Conservation (phyloP, 2,113 vertebrate species). For the Petaurus breviceps region DNA sequence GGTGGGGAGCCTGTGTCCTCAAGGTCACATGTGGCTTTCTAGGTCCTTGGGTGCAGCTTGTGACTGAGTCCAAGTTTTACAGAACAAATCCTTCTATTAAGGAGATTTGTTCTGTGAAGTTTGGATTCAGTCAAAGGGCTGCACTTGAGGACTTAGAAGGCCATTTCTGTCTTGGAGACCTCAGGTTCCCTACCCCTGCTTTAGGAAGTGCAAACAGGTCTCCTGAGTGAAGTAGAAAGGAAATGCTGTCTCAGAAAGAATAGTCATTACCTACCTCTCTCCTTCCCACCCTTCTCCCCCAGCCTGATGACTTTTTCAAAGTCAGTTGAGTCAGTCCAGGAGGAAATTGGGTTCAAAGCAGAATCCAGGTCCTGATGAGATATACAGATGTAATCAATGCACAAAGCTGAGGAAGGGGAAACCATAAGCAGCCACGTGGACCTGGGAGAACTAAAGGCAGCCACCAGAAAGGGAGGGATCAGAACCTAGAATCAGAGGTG, state of each 20-base stretch:
- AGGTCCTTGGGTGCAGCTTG: too few relatives aligned
- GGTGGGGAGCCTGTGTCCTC: too few relatives aligned
- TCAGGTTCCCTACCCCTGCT: neutral
- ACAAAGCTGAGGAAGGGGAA: neutral
- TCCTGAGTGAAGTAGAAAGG: neutral
- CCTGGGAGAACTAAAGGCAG: neutral
- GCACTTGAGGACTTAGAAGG: too few relatives aligned
- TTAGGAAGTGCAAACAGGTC: neutral
- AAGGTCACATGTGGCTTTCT: too few relatives aligned
- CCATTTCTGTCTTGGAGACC: too few relatives aligned
- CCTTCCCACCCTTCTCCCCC: neutral
- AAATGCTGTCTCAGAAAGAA: neutral
- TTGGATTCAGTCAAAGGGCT: too few relatives aligned
- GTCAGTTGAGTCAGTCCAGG: neutral
- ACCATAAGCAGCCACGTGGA: neutral
- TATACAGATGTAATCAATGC: neutral
- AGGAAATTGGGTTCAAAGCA: neutral
- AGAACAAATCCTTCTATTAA: too few relatives aligned
- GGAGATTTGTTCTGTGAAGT: too few relatives aligned
- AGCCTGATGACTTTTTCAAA: neutral
- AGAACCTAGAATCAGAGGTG: neutral
- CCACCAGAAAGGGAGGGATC: neutral
- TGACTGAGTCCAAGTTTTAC: too few relatives aligned
- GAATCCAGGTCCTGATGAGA: neutral
- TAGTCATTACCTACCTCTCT: neutral